These are phyloP conservation scores for Rhorus exstirpatorius DNA, from an alignment of 2,888 invertebrate genomes.

Conservation along the genomic window DNA sequence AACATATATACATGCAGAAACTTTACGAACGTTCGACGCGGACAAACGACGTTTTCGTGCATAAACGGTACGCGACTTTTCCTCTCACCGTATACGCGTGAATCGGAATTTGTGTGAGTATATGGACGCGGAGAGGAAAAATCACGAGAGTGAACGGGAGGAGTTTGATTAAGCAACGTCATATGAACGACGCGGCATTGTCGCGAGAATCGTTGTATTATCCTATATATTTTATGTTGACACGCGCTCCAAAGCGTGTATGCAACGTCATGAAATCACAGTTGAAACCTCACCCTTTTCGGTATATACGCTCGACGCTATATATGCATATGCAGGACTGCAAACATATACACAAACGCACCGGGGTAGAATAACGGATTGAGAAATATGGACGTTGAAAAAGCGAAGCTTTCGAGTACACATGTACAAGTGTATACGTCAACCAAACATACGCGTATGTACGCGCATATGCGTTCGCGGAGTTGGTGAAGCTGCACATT, in stretches of 20 bases:
- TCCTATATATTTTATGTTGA: background rate
- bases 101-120: too few relatives aligned
- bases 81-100: too few relatives aligned
- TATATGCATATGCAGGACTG: background rate
- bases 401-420: conserved; percentile 33
- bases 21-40: conserved; percentile 22
- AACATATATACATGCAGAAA: conserved; percentile 37
- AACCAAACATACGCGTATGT: conserved; percentile 20
- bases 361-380: conserved; percentile 13
- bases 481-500: conserved; percentile 55
- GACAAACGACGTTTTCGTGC: conserved; percentile 18
- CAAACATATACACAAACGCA: conserved; percentile 19
- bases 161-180: background rate
- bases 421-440: conserved; percentile 5
- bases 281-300: background rate
- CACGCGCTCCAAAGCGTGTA: conserved; percentile 1
- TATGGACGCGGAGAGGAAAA: too few relatives aligned
- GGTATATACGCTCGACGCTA: conserved; percentile 1
- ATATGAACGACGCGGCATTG: conserved; percentile 23
- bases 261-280: conserved; percentile 27
- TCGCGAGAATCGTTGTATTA: background rate
- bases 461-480: conserved; percentile 7
- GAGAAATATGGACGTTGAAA: conserved; percentile 44
- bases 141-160: background rate
- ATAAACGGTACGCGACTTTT: too few relatives aligned